These are phyloP conservation scores for Struthidea cinerea DNA, from an alignment of 2,113 vertebrate species.

Conservation along the genomic window DNA sequence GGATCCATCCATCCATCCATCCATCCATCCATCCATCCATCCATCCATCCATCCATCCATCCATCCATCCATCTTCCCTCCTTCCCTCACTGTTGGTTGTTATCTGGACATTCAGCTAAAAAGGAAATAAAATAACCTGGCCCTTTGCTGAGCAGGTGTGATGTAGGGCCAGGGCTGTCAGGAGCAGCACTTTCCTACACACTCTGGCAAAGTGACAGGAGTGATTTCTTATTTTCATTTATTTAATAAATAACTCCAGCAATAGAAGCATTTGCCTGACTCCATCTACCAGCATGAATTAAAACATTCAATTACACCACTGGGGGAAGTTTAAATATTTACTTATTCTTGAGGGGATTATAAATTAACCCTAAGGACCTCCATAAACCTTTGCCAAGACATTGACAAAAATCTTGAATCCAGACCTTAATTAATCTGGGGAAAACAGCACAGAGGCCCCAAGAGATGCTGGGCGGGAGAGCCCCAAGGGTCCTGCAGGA, in stretches of 20 bases:
- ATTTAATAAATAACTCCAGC: not conserved
- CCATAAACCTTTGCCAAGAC: not conserved
- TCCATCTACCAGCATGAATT: not conserved
- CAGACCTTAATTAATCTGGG: not conserved
- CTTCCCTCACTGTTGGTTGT: accelerated
- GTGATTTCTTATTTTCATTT: not conserved
- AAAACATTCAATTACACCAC: conserved; percentile 31
- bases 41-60: not conserved
- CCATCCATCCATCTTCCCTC: not conserved
- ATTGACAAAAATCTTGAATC: not conserved
- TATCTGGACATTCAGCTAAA: accelerated
- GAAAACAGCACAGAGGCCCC: not conserved
- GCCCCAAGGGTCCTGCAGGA: not conserved
- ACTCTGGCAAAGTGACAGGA: not conserved
- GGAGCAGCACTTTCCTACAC: not conserved
- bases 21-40: not conserved
- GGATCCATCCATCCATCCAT: not conserved
- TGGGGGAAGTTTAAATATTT: conserved; percentile 43
- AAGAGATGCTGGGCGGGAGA: not conserved
- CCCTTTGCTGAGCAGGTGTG: not conserved
- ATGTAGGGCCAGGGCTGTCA: accelerated
- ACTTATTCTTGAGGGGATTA: conserved; percentile 31
- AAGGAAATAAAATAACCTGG: accelerated
- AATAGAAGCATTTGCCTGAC: not conserved
- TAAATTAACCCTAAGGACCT: conserved; percentile 37